Conservation (phyloP, 2,888 invertebrate genomes). For the Bursaphelenchus okinawaensis region DNA sequence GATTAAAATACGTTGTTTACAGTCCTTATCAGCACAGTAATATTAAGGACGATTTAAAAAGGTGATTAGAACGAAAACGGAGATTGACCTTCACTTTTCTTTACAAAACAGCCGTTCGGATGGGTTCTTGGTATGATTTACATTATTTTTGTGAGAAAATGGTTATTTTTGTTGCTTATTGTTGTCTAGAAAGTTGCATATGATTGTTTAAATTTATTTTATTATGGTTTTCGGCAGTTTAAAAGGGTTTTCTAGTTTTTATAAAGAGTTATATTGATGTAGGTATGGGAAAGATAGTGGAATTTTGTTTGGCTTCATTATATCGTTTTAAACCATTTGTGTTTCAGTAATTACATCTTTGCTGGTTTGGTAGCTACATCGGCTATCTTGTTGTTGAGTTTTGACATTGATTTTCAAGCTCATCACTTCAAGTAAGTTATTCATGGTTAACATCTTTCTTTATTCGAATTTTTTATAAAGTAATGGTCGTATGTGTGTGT, state of each 20-base stretch:
- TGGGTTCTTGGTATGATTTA: not conserved
- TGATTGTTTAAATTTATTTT: no score
- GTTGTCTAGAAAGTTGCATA: not conserved
- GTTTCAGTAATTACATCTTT: slow-evolving; percentile 1
- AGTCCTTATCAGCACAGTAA: not conserved
- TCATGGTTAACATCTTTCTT: no score
- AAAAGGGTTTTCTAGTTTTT: no score
- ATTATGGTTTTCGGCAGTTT: no score
- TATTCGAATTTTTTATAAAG: not conserved
- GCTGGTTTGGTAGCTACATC: slow-evolving; percentile 8
- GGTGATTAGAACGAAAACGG: not conserved
- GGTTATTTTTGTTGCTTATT: not conserved
- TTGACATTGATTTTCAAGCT: slow-evolving; percentile 12
- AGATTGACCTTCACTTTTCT: not conserved
- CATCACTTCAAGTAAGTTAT: slow-evolving; percentile 15
- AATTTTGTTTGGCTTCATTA: not conserved
- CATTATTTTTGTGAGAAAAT: no score
- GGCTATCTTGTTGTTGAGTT: slow-evolving; percentile 14
- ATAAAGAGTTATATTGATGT: no score
- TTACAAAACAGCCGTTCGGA: not conserved
- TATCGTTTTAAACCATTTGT: not conserved
- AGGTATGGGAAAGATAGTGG: not conserved
- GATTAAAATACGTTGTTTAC: not conserved
- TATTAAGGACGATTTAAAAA: not conserved
- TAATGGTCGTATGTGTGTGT: not conserved